Conservation (phyloP, 2,797 vertebrate species). For the Antennarius maculatus region DNA sequence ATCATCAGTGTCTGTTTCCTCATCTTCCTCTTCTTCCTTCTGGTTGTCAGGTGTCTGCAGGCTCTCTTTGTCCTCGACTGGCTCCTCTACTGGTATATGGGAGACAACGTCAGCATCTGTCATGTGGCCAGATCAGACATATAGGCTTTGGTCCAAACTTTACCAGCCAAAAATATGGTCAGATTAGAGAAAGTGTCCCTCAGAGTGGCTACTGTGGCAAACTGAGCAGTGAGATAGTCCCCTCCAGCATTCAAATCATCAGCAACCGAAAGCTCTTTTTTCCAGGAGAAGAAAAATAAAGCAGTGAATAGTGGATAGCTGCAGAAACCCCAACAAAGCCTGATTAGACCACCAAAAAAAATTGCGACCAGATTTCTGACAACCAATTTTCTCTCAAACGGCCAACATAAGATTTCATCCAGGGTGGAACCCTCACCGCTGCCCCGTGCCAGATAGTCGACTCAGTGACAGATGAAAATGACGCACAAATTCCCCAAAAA, state of each 20-base stretch:
- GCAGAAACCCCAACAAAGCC: constrained; percentile 30
- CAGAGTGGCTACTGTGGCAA: constrained; percentile 42
- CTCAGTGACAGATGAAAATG: too few relatives aligned
- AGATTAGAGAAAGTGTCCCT: constrained; percentile 30
- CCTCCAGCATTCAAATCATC: constrained; percentile 50
- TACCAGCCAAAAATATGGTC: constrained; percentile 42
- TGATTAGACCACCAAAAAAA: background rate
- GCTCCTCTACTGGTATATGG: constrained; percentile 58
- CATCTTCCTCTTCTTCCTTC: constrained; percentile 67
- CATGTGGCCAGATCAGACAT: constrained; percentile 72
- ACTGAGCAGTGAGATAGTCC: constrained; percentile 49
- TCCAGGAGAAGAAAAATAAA: constrained; percentile 44
- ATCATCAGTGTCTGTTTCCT: constrained; percentile 75
- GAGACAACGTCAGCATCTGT: constrained; percentile 62
- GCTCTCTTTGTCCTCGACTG: constrained; percentile 56
- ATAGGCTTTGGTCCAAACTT: constrained; percentile 32
- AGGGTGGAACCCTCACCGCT: background rate
- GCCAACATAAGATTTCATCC: background rate
- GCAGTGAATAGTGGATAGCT: constrained; percentile 43
- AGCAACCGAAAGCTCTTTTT: constrained; percentile 45
- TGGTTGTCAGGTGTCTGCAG: constrained; percentile 48
- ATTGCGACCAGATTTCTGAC: constrained; percentile 2
- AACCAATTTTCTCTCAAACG: constrained; percentile 1
- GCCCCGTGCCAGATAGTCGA: too few relatives aligned
- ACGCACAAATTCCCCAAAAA: background rate